Conservation (phyloP, 2,888 invertebrate species). For the Zygothrica quintamaculata region DNA sequence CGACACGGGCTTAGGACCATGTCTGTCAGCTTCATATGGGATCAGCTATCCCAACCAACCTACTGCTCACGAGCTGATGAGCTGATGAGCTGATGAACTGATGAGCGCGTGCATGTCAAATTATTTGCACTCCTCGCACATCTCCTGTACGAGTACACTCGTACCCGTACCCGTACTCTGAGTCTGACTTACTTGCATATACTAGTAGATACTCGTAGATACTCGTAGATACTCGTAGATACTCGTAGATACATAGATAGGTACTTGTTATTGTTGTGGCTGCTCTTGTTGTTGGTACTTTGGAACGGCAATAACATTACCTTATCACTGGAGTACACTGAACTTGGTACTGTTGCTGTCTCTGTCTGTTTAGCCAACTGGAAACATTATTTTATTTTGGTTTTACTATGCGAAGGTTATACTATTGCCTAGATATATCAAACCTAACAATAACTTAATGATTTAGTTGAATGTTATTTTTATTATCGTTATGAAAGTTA, state of each 20-base stretch:
- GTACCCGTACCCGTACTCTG: too few species aligned
- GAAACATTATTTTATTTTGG: conserved; percentile 14
- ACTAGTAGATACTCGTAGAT: too few species aligned
- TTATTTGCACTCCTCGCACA: conserved; percentile 34
- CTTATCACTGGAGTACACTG: conserved; percentile 70
- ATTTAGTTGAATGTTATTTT: too few species aligned
- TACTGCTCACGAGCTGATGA: too few species aligned
- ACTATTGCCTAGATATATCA: neutral
- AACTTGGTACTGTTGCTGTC: conserved; percentile 47
- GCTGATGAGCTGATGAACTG: too few species aligned
- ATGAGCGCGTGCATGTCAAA: conserved; percentile 33
- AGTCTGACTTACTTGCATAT: too few species aligned
- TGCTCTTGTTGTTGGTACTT: conserved; percentile 29
- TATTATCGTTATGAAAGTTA: neutral
- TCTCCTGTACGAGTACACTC: neutral
- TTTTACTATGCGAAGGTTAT: too few species aligned
- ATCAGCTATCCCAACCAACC: conserved; percentile 6
- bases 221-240: too few species aligned
- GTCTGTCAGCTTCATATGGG: conserved; percentile 23
- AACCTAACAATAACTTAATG: too few species aligned
- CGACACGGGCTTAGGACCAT: conserved; percentile 47
- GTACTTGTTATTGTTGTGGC: neutral
- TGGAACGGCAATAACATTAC: conserved; percentile 26
- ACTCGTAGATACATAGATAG: neutral
- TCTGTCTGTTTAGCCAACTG: conserved; percentile 6